Percentiles rank a stretch among this genome's conserved stretches.
Conservation (phyloP, 2,888 invertebrate genomes). For the Epistrophella euchroma region DNA sequence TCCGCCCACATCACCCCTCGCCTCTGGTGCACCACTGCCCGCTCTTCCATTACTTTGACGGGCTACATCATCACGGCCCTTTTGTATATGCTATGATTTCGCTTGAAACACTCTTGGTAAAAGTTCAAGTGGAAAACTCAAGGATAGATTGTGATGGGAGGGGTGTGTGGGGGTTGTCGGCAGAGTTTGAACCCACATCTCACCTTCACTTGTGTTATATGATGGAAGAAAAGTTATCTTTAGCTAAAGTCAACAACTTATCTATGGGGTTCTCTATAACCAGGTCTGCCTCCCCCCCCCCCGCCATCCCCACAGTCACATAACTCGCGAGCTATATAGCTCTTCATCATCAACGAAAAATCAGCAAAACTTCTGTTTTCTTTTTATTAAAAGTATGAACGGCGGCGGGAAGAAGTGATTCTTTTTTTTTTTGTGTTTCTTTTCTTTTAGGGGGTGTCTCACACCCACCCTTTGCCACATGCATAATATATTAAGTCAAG, state of each 20-base stretch:
- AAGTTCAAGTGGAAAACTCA: constrained; percentile 72
- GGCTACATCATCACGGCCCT: background rate
- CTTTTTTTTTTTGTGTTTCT: background rate
- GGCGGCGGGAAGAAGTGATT: background rate
- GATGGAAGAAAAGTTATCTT: constrained; percentile 55
- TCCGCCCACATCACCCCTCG: background rate
- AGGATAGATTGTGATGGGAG: constrained; percentile 5
- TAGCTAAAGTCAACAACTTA: constrained; percentile 71
- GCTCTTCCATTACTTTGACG: background rate
- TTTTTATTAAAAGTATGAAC: constrained; percentile 63
- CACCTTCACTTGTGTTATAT: constrained; percentile 17
- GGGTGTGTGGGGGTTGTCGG: no score
- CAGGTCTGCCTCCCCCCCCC: background rate
- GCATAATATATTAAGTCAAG: constrained; percentile 75
- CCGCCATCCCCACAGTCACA: background rate
- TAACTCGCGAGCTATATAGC: background rate
- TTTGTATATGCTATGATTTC: constrained; percentile 38
- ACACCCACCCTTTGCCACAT: constrained; percentile 62
- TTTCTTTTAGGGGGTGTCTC: constrained; percentile 14
- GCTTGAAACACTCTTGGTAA: constrained; percentile 62
- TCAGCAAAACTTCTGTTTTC: constrained; percentile 72
- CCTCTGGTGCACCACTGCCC: background rate
- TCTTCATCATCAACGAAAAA: constrained; percentile 68
- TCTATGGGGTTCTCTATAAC: constrained; percentile 26
- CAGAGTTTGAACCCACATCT: background rate